Base-by-base conservation (phyloP, 1,140 invertebrate genomes). In the Onthophagus taurus region DNA sequence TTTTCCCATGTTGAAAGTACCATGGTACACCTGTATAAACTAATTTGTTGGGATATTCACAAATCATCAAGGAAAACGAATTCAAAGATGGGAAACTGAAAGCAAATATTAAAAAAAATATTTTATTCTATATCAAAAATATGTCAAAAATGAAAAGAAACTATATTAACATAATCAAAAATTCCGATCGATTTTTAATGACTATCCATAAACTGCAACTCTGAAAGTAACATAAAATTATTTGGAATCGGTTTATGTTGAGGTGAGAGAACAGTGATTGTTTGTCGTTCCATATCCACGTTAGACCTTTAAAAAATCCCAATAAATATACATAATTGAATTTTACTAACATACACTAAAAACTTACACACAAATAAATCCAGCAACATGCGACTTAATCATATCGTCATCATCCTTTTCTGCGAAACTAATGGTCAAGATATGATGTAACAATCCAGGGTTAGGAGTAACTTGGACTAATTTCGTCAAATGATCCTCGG, bases 341-440 rank as follows among this genome's bases (percentile, higher is more conserved):
- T 26, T 51, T 65, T n/a, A n/a, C n/a, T n/a, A n/a, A n/a, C n/a
- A n/a, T n/a, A n/a, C n/a, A n/a, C n/a, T n/a, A n/a, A n/a, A n/a
- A n/a, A 87, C 88, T 81, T 78, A 94, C 89, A 95, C 86, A 58
- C 89, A 92, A 48, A 94, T 78, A 67, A 93, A 95, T 43, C 93
- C 93, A 17, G 87, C 84, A 6, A 96, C 76, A 69, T 96, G 96
- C 9, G 82, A 83, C 45, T 82, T 76, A 44, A 95, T 80, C 8
- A 94, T 80, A 56, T 95, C 86, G 37, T 85, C 81, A 47, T 81
- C 77, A 16, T 80, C 76, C 2, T 69, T 69, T 37, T 85, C 78
- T 1, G 85, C 83, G 69, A 88, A 89, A 47, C 83, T 92, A 0
- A 97, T 75, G 4, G 91, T 85, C 1, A 97, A 68, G 14, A 97